phyloP scores from a whole-genome alignment of 30 jellyfish, hydroid and myxozoan genomes.

The Sanderia malayensis region DNA sequence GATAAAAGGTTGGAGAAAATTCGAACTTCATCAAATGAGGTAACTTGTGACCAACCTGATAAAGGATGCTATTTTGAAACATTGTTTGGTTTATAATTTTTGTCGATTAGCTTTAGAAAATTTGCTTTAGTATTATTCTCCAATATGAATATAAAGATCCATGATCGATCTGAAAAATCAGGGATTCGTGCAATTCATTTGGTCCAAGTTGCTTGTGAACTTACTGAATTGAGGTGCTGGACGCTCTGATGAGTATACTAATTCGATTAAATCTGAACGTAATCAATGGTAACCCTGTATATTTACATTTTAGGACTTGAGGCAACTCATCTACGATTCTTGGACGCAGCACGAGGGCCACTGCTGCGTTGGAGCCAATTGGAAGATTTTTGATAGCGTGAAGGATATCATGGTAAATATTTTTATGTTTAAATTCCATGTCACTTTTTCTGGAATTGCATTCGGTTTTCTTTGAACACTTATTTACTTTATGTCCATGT shows the following conservation, averaged over 20 bases:
- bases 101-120: background rate
- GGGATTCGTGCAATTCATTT: too few relatives aligned
- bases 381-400: slow-evolving; percentile 61
- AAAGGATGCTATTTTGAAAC: too few relatives aligned
- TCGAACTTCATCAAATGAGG: slow-evolving; percentile 23
- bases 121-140: background rate
- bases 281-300: too few relatives aligned
- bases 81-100: background rate
- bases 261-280: background rate
- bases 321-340: slow-evolving; percentile 5
- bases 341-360: slow-evolving; percentile 73
- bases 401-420: slow-evolving; percentile 76
- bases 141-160: background rate
- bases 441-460: too few relatives aligned
- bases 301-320: too few relatives aligned
- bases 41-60: too few relatives aligned
- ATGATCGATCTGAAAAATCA: background rate
- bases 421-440: too few relatives aligned
- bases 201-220: too few relatives aligned
- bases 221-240: too few relatives aligned
- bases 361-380: slow-evolving; percentile 50
- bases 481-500: background rate
- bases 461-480: background rate
- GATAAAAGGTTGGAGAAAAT: slow-evolving; percentile 41
- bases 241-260: background rate